phyloP scores from a whole-genome alignment of 2,888 invertebrate genomes.

The Anagyrus pseudococci region DNA sequence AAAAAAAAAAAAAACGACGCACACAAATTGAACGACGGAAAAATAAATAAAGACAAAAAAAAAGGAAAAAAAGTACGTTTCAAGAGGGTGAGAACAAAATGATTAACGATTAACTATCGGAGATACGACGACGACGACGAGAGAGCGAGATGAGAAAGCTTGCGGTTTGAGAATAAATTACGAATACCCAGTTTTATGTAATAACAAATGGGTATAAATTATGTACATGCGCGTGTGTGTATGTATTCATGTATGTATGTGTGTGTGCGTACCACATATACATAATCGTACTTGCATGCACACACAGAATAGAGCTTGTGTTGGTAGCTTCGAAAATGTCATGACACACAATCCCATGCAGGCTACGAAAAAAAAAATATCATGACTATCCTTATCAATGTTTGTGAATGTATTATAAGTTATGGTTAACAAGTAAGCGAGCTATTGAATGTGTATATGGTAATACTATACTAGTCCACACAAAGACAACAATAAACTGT shows the following conservation, averaged over 20 bases:
- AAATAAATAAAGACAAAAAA: slow-evolving; percentile 8
- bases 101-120: background rate
- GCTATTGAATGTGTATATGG: slow-evolving; percentile 62
- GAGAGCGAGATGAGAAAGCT: slow-evolving; percentile 4
- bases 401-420: slow-evolving; percentile 61
- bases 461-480: slow-evolving; percentile 61
- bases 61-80: background rate
- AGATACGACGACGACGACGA: background rate
- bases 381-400: slow-evolving; percentile 61
- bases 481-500: slow-evolving; percentile 62
- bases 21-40: slow-evolving; percentile 1
- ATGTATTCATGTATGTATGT: slow-evolving; percentile 47
- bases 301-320: slow-evolving; percentile 45
- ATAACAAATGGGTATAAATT: slow-evolving; percentile 42
- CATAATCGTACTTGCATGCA: background rate
- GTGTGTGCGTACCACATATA: background rate
- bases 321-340: slow-evolving; percentile 57
- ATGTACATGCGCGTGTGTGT: slow-evolving; percentile 38
- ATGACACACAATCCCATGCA: slow-evolving; percentile 46
- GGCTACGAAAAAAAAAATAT: slow-evolving; percentile 47
- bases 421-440: slow-evolving; percentile 60
- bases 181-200: slow-evolving; percentile 40
- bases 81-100: background rate
- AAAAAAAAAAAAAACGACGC: slow-evolving; percentile 5
- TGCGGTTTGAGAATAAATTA: slow-evolving; percentile 14